These are phyloP conservation scores for Bombus affinis DNA, from an alignment of 1,140 invertebrate species.

Conservation along the genomic window DNA sequence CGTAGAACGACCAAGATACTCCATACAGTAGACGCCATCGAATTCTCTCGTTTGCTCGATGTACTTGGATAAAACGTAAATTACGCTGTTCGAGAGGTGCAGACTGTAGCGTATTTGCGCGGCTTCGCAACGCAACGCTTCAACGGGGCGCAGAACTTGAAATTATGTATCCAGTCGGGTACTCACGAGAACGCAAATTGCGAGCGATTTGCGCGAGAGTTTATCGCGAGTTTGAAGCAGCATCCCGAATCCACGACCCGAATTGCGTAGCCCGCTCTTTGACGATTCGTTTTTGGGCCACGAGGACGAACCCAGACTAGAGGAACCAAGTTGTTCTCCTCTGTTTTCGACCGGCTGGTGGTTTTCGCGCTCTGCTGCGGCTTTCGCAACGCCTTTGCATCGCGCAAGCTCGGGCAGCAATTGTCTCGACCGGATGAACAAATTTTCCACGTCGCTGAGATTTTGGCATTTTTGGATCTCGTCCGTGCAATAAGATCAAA, in stretches of 20 bases:
- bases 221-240: background rate
- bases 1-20: slow-evolving; percentile 43
- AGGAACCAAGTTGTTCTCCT: background rate
- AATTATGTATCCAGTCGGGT: slow-evolving; percentile 48
- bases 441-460: background rate
- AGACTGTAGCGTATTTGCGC: slow-evolving; percentile 49
- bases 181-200: slow-evolving; percentile 31
- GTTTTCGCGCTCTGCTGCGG: background rate
- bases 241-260: background rate
- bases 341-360: background rate
- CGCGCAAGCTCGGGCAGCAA: background rate
- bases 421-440: background rate
- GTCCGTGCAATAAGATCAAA: no score
- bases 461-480: background rate
- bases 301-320: no score
- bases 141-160: slow-evolving; percentile 28
- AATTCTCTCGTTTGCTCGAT: slow-evolving; percentile 33
- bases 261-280: background rate
- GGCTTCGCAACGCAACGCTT: background rate
- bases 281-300: background rate
- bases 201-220: slow-evolving; percentile 31
- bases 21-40: slow-evolving; percentile 23
- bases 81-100: slow-evolving; percentile 24
- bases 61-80: slow-evolving; percentile 46
- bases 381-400: background rate